These are phyloP conservation scores for Psettodes erumei DNA, from an alignment of 2,113 vertebrate species.

Conservation along the genomic window DNA sequence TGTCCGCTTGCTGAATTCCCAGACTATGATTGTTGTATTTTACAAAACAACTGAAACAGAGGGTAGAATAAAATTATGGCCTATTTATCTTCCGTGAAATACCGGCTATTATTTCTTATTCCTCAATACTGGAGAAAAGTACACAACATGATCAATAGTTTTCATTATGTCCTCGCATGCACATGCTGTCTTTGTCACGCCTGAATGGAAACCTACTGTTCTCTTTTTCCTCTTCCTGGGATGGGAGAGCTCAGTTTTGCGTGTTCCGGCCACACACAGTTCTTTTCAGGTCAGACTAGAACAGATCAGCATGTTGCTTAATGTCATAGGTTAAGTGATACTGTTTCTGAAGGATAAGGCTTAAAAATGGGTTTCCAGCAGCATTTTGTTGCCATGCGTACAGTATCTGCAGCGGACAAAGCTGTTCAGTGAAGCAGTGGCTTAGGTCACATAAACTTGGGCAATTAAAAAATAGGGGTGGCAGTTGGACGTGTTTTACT, in stretches of 20 bases:
- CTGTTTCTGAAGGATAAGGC: neutral
- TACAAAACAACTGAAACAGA: neutral
- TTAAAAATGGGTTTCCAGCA: slow-evolving; percentile 10
- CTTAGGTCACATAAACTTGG: slow-evolving; percentile 7
- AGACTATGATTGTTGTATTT: neutral
- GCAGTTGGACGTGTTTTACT: neutral
- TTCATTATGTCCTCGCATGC: neutral
- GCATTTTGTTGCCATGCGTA: slow-evolving; percentile 20
- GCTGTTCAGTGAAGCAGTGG: neutral
- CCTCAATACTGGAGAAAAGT: neutral
- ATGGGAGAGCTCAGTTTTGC: neutral
- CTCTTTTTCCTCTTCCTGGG: neutral
- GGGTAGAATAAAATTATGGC: neutral
- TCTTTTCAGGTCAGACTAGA: slow-evolving; percentile 25
- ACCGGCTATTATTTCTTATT: neutral
- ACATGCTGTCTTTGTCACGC: slow-evolving; percentile 2
- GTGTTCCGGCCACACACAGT: neutral
- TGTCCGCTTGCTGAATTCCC: neutral
- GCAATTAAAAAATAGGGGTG: slow-evolving; percentile 9
- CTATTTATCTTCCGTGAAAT: slow-evolving; percentile 22
- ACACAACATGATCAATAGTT: slow-evolving; percentile 22
- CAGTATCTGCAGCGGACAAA: neutral
- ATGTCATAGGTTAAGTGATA: slow-evolving; percentile 32
- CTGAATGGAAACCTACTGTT: slow-evolving; percentile 22
- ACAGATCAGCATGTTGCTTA: slow-evolving; percentile 26